Base-by-base conservation (phyloP, 2,888 invertebrate species). In the Priapulus caudatus region DNA sequence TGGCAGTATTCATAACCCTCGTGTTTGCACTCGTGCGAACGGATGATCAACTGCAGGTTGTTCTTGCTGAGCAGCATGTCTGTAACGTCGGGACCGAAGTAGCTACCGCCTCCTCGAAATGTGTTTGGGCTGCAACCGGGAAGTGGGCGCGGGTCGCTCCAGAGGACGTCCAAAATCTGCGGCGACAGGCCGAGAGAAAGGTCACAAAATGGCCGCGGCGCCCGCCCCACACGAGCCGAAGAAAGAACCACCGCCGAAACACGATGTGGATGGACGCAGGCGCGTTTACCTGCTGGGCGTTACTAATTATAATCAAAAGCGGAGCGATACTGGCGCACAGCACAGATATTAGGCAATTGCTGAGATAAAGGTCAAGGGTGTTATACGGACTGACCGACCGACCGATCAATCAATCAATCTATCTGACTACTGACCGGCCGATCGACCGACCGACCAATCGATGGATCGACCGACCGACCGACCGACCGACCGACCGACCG, bases 1-100 rank as follows among this genome's bases (percentile, higher is more conserved):
- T 92, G 92, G 50, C 81, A 77, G 61, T 86, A 79, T 73, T 92
- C 91, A 68, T 87, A 90, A 15, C 92, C 92, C 48, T 89, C 89
- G 1, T 83, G 81, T 73, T 91, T 92, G 72, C 92, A 92, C 70
- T 92, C 91, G 68, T 92, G 92, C 4, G 90, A 91, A 50, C 91
- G 78, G 45, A 92, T 81, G 4, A 92, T 74, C 63, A 85, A 81
- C 57, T 81, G 78, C 18, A 90, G 74, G 61, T 82, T 81, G 71
- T 88, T 82, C 65, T 81, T 81, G 62, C 81, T 78, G 16, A 92
- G 76, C 65, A 92, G 85, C 48, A 77, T 74, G 44, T 80, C 76
- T 0, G 90, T 87, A 47, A 90, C 82, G 66, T 92, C 90, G 0
- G 90, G 87, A 0, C 92, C 92, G 68, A 90, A 92, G 72, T 90